Percentiles rank a stretch among this genome's conserved stretches.
phyloP scores from a whole-genome alignment of 1,140 invertebrate species.

The Zaprionus ornatus region DNA sequence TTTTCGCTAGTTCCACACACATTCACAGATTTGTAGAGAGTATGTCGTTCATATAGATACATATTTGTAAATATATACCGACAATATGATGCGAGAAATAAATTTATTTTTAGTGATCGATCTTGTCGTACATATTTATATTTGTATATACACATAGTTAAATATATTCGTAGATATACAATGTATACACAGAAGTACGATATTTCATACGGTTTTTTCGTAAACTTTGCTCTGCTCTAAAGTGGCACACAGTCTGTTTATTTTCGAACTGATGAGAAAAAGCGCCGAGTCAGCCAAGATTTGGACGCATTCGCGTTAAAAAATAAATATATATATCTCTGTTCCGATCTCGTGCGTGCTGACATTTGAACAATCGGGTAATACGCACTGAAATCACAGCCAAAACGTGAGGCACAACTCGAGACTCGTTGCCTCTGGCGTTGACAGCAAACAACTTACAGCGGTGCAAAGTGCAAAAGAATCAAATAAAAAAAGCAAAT shows the following conservation, averaged over 20 bases:
- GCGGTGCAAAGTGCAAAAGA: conserved; percentile 40
- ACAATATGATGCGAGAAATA: conserved; percentile 43
- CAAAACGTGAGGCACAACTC: conserved; percentile 46
- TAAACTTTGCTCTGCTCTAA: conserved; percentile 70
- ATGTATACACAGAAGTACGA: conserved; percentile 35
- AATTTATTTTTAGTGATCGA: conserved; percentile 82
- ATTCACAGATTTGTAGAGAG: conserved; percentile 31
- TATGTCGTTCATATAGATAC: conserved; percentile 34
- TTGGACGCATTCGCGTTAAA: conserved; percentile 36
- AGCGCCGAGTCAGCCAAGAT: conserved; percentile 62
- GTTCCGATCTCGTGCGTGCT: conserved; percentile 41
- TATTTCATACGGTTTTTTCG: conserved; percentile 55
- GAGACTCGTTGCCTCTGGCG: conserved; percentile 18
- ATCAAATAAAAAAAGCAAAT: neutral
- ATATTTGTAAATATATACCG: conserved; percentile 19
- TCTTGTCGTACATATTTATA: conserved; percentile 57
- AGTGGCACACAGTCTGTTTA: conserved; percentile 80
- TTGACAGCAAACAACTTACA: conserved; percentile 42
- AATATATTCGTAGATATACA: conserved; percentile 29
- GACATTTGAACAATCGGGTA: conserved; percentile 44
- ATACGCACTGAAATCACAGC: conserved; percentile 19
- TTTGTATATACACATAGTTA: conserved; percentile 27
- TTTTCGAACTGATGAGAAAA: conserved; percentile 78
- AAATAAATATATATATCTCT: conserved; percentile 13
- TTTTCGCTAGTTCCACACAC: conserved; percentile 51